Base-by-base conservation (phyloP, 2,113 vertebrate species). In the Salvator merianae region DNA sequence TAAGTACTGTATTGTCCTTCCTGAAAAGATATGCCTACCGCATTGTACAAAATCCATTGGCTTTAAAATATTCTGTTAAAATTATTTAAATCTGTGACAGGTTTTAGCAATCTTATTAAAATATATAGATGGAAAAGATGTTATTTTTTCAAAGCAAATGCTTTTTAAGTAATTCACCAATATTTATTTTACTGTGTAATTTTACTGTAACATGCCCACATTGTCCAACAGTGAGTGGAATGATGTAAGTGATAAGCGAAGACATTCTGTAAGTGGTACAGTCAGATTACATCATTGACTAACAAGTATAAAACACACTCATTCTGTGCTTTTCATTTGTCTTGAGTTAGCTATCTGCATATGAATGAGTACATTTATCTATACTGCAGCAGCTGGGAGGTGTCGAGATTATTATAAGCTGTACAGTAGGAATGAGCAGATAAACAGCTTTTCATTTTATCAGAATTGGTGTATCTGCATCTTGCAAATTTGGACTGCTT, bases 291-390 rank as follows among this genome's bases (percentile, higher is more conserved):
- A 20, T 78, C 78, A 84, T 12, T 2, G 74, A 62, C 63, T 81
- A 43, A 32, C 79, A 82, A 63, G 28, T 0, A 0, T 79, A 12
- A 20, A 83, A 43, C 12, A 55, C 84, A 71, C 68, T 91, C 71
- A 20, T 20, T 87, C 36, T 85, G 0, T 71, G 9, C 7, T 87
- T 24, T 84, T 32, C 24, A 81, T 88, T 89, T 53, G 18, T 84
- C 84, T 81, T 77, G 1, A 63, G 12, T 16, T 87, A 18, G 9
- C 36, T 62, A 84, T 43, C 43, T 88, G 68, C 47, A 66, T 36
- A 34, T 88, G 82, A 82, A 86, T 91, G 53, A 78, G 0, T 0
- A 36, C 24, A 10, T 73, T 83, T 88, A 59, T 77, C 4, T 88
- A 55, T 87, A 75, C 53, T 75, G 6, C 20, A 81, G 2, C 78